A percentile compares a stretch with the other conserved stretches of the same genome.
Evolutionary conservation across 1,140 invertebrate genomes (phyloP).

Genomic region (Ephestia elutella): DNA sequence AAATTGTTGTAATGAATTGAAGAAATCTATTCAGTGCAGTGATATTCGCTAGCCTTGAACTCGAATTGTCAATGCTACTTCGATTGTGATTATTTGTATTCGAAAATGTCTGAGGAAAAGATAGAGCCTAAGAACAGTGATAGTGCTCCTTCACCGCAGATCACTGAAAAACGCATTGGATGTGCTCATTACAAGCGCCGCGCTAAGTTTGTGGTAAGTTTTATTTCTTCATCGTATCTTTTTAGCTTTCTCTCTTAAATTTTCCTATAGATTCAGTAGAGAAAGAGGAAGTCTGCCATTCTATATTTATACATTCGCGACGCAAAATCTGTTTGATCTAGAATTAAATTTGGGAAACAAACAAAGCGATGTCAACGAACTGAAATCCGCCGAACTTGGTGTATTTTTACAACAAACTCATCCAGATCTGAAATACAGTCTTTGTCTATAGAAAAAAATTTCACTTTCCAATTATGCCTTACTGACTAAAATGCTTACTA

Average conservation of each 20-base stretch:
- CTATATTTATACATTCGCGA: slow-evolving; percentile 53
- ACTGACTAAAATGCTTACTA: too few relatives aligned
- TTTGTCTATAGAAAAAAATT: too few relatives aligned
- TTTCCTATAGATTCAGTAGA: too few relatives aligned
- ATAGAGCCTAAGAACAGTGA: slow-evolving; percentile 40
- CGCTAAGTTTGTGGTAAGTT: slow-evolving; percentile 87
- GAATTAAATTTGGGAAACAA: slow-evolving; percentile 51
- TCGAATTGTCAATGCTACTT: not conserved
- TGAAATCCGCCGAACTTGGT: slow-evolving; percentile 10
- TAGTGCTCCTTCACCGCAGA: slow-evolving; percentile 29
- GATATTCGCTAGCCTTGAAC: slow-evolving; percentile 5
- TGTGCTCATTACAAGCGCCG: slow-evolving; percentile 87
- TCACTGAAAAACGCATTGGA: slow-evolving; percentile 74
- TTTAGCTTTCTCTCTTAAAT: not conserved
- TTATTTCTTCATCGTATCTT: not conserved
- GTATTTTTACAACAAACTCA: slow-evolving; percentile 4
- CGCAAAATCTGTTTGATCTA: slow-evolving; percentile 34
- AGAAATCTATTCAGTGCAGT: not conserved
- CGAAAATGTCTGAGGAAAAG: slow-evolving; percentile 48
- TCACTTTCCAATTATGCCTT: too few relatives aligned
- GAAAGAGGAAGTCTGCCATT: slow-evolving; percentile 13
- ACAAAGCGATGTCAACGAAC: slow-evolving; percentile 60
- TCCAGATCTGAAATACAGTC: not conserved
- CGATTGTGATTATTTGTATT: not conserved
- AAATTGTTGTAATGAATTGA: not conserved